phyloP scores from a whole-genome alignment of 2,888 invertebrate species.

The Dicranocentrus wangi region DNA sequence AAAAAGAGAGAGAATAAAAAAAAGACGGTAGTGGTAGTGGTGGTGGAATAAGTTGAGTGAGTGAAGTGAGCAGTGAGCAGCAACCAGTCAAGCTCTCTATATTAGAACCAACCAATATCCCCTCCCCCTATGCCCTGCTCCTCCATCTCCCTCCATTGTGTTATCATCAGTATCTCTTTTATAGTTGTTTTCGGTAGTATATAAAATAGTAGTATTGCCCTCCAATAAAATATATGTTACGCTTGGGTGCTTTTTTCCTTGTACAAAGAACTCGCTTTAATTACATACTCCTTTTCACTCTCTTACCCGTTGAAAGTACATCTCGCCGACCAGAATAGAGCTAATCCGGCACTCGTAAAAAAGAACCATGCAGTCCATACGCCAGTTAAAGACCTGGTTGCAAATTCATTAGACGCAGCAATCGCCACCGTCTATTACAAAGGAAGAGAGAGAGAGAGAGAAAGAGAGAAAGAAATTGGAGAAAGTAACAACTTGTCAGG shows the following conservation, averaged over 20 bases:
- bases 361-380: conserved; percentile 73
- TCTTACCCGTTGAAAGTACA: conserved; percentile 72
- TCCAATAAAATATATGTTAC: conserved; percentile 54
- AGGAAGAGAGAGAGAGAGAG: conserved; percentile 6
- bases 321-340: conserved; percentile 71
- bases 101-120: conserved; percentile 5
- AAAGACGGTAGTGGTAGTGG: not conserved
- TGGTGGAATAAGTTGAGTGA: no score
- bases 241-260: conserved; percentile 44
- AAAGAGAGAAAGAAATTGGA: conserved; percentile 33
- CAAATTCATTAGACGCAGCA: conserved; percentile 71
- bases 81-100: not conserved
- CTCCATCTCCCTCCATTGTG: no score
- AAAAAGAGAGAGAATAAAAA: conserved; percentile 22
- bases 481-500: conserved; percentile 21
- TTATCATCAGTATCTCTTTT: no score
- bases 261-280: conserved; percentile 42
- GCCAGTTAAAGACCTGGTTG: conserved; percentile 71
- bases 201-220: conserved; percentile 20
- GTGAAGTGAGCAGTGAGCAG: no score
- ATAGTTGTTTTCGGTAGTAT: no score
- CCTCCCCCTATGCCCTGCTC: no score
- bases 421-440: conserved; percentile 68
- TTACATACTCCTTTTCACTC: conserved; percentile 38
- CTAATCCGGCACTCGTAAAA: conserved; percentile 71